phyloP scores from a whole-genome alignment of 2,888 invertebrate species.

The Heliconius aoede region DNA sequence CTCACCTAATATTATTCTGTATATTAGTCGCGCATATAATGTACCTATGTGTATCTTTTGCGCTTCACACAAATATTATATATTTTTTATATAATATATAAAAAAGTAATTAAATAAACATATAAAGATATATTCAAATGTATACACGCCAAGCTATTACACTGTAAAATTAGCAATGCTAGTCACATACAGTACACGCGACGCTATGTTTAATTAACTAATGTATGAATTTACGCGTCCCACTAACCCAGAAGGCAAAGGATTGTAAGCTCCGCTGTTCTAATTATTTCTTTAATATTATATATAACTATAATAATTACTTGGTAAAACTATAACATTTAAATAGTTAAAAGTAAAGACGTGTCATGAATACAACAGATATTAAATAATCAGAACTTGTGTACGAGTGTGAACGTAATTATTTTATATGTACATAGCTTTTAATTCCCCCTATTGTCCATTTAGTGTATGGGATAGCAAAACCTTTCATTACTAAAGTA shows the following conservation, averaged over 20 bases:
- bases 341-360: too few relatives aligned
- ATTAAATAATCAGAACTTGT: too few relatives aligned
- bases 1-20: neutral
- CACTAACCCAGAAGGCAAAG: constrained; percentile 41
- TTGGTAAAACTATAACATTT: neutral
- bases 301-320: neutral
- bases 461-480: too few relatives aligned
- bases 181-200: constrained; percentile 38
- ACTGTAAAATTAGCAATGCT: constrained; percentile 37
- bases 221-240: constrained; percentile 43
- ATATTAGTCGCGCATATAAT: too few relatives aligned
- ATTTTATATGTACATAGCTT: too few relatives aligned
- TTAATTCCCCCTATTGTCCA: too few relatives aligned
- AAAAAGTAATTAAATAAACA: neutral
- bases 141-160: constrained; percentile 26
- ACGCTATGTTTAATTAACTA: constrained; percentile 44
- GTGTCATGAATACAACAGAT: too few relatives aligned
- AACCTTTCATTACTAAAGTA: too few relatives aligned
- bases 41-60: too few relatives aligned
- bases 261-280: constrained; percentile 13
- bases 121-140: constrained; percentile 5
- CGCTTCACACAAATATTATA: too few relatives aligned
- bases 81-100: too few relatives aligned
- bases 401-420: too few relatives aligned
- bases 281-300: neutral